Conservation (phyloP, 2,797 vertebrate genomes). For the Hyperoplus immaculatus region DNA sequence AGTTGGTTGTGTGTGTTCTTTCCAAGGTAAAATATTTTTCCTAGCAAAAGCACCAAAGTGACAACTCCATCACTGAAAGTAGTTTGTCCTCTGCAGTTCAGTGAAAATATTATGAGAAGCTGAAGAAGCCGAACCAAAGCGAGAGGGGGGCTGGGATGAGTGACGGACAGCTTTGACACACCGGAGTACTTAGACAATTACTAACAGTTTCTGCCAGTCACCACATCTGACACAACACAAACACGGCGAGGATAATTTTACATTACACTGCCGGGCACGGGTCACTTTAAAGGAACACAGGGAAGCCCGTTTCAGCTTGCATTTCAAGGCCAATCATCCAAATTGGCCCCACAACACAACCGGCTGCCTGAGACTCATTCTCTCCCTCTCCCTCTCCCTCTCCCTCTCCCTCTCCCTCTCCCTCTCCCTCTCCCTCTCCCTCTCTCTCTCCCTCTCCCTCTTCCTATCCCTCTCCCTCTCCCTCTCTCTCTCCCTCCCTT, state of each 20-base stretch:
- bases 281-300: constrained; percentile 88
- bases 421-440: neutral
- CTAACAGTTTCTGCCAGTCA: constrained; percentile 89
- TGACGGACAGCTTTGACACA: constrained; percentile 90
- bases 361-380: constrained; percentile 59
- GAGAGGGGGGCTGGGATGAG: constrained; percentile 77
- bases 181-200: constrained; percentile 90
- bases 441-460: constrained; percentile 11
- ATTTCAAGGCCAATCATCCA: constrained; percentile 88
- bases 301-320: constrained; percentile 85
- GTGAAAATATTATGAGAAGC: constrained; percentile 89
- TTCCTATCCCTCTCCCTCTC: constrained; percentile 18
- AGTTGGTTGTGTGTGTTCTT: constrained; percentile 84
- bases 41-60: constrained; percentile 85
- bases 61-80: constrained; percentile 88
- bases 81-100: constrained; percentile 88
- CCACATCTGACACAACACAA: constrained; percentile 89
- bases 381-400: constrained; percentile 23
- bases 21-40: constrained; percentile 88
- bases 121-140: constrained; percentile 69
- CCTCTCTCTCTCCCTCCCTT: constrained; percentile 24
- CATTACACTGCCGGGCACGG: constrained; percentile 85
- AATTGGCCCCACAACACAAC: constrained; percentile 84
- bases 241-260: constrained; percentile 86
- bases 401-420: constrained; percentile 4